Percentiles rank a stretch among this genome's conserved stretches.
Conservation (phyloP, 2,797 vertebrate species). For the Macropodus opercularis region DNA sequence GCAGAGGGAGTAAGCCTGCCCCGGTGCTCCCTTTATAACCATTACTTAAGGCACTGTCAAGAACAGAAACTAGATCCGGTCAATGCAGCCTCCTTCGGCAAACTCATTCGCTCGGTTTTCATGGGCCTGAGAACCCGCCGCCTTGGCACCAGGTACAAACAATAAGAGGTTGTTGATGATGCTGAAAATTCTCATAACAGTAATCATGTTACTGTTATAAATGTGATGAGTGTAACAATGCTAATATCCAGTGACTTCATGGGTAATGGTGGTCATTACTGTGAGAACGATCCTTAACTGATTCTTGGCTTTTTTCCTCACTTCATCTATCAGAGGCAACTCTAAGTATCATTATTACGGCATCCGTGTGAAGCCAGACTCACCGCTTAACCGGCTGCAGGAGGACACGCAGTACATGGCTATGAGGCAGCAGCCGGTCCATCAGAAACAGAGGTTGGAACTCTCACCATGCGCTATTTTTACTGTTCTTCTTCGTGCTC, state of each 20-base stretch:
- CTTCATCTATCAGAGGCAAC: slow-evolving; percentile 88
- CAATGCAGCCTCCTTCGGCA: slow-evolving; percentile 96
- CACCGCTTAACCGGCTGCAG: slow-evolving; percentile 93
- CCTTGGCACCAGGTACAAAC: slow-evolving; percentile 91
- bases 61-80: slow-evolving; percentile 98
- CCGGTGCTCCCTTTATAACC: slow-evolving; percentile 94
- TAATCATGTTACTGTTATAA: slow-evolving; percentile 60
- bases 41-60: slow-evolving; percentile 96
- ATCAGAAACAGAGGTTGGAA: slow-evolving; percentile 97
- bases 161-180: slow-evolving; percentile 20
- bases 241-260: slow-evolving; percentile 48
- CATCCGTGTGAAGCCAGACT: slow-evolving; percentile 97
- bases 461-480: slow-evolving; percentile 4
- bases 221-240: slow-evolving; percentile 56
- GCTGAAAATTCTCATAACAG: slow-evolving; percentile 51
- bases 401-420: slow-evolving; percentile 98
- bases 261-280: slow-evolving; percentile 70
- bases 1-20: slow-evolving; percentile 96
- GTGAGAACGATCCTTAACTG: slow-evolving; percentile 54
- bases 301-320: slow-evolving; percentile 55
- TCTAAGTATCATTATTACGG: slow-evolving; percentile 99
- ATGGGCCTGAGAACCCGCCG: slow-evolving; percentile 95
- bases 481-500: not conserved
- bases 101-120: slow-evolving; percentile 97
- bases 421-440: slow-evolving; percentile 95